phyloP scores from a whole-genome alignment of 1,140 invertebrate genomes.

The Periplaneta americana region DNA sequence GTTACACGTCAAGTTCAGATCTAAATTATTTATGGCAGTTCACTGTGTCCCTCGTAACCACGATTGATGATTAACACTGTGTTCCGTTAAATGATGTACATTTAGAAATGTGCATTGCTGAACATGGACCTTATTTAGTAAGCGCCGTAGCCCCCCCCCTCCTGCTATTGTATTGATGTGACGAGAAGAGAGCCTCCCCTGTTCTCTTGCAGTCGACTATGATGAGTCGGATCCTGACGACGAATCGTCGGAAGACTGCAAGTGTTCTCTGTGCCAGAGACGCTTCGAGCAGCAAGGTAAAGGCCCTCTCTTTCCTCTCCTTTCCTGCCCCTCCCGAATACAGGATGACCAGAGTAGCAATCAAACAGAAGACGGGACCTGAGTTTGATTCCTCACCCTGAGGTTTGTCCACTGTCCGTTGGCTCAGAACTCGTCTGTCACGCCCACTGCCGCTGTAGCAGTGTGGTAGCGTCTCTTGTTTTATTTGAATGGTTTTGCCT shows the following conservation, averaged over 20 bases:
- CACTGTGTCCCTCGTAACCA: too few species aligned
- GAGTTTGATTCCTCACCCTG: too few species aligned
- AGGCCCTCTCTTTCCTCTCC: not conserved
- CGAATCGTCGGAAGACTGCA: constrained; percentile 49
- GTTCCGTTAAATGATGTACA: not conserved
- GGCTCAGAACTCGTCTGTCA: not conserved
- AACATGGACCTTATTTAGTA: not conserved
- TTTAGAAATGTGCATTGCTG: not conserved
- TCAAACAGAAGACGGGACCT: not conserved
- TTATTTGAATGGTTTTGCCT: not conserved
- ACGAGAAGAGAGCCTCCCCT: constrained; percentile 1
- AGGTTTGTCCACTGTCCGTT: not conserved
- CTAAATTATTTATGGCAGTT: too few species aligned
- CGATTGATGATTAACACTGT: too few species aligned
- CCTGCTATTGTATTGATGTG: not conserved
- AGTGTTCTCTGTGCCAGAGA: constrained; percentile 66
- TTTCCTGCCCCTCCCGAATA: not conserved
- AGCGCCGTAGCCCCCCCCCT: not conserved
- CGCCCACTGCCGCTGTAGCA: not conserved
- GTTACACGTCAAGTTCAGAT: too few species aligned
- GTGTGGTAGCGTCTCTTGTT: not conserved
- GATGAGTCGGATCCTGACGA: constrained; percentile 33
- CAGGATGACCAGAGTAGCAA: not conserved
- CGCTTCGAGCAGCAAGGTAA: constrained; percentile 70
- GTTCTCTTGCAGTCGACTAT: constrained; percentile 15